Evolutionary conservation across 2,797 vertebrate species (phyloP), one percentile per base, ranked within the genome.

Genomic region (Pantherophis vulpinus): DNA sequence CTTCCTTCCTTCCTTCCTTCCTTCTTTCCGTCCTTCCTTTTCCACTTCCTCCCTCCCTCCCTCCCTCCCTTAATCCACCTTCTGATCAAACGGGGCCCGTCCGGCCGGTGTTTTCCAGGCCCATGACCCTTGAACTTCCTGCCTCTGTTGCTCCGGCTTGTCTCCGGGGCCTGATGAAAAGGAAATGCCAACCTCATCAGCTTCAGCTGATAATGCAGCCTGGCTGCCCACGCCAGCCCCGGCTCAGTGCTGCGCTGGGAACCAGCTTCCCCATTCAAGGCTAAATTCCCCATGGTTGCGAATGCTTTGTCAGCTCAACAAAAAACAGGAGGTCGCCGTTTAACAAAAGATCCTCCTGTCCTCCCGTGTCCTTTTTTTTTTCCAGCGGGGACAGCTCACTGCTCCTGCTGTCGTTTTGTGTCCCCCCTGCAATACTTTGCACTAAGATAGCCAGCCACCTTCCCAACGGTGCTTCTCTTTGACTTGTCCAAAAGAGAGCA

Each of bases 251-350:
- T 87, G 37, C 2, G 58, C 58, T 93, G 94, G 93, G 93, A 93
- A 93, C 89, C 58, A 14, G 91, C 91, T 87, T 74, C 86, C 86
- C 86, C 59, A 87, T 92, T 93, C 74, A 74, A 56, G 1, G 10
- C 63, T 86, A 92, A 70, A 95, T 70, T 92, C 91, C 89, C 70
- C 5, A 1, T 3, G 66, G 92, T 87, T 92, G 92, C 37, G 56
- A 13, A 14, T 2, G 11, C 87, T 90, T 95, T 95, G 93, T 94
- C 92, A 20, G 32, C 13, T 9, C 9, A 27, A 90, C 93, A 95
- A 91, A 95, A 93, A 93, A 89, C 94, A 92, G 91, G 91, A 89
- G 91, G 90, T 55, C 3, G 20, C 86, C 86, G 88, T 92, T 90
- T 70, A 89, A 87, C 18, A 47, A 89, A 58, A 93, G 61, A 32